Evolutionary conservation across 92 coral and sea anemone genomes (phyloP), one percentile per base, ranked within the genome.

Genomic region (Zoanthus sansibaricus): DNA sequence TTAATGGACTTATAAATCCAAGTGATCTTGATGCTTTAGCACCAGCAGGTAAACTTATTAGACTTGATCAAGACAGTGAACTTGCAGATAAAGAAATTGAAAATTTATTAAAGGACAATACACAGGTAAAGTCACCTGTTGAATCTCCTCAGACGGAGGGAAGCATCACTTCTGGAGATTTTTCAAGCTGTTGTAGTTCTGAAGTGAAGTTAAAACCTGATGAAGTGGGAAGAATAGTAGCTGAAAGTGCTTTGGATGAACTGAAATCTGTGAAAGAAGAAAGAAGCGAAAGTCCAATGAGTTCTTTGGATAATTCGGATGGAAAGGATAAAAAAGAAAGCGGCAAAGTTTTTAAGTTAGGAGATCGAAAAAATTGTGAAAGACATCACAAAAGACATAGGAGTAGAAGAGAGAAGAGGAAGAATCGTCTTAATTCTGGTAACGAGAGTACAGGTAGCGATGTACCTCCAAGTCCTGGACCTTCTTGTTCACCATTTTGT

Each of bases 391-490:
- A 88, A 78, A 88, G 90, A 68, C 93, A 89, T n/a, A 91, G 91
- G 76, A 89, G 90, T 75, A 82, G 90, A 49, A 91, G 91, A 82
- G 98, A 94, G 54, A 93, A 86, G 76, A 93, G 90, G 82, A 91
- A 93, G 80, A 94, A 93, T n/a, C 90, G 95, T 13, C 95, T 87
- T 55, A 92, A 92, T 79, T 94, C 98, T 70, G 93, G 95, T 46
- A 94, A 94, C 93, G 98, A 94, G 67, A 94, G 95, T 72, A 90
- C 95, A 48, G 93, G 94, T 13, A 94, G 95, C 17, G 98, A 94
- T 82, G 95, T 86, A 6, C 96, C 96, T 32, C 92, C 92, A 20
- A 94, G 95, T 68, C 95, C 98, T 55, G 71, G 82, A 72, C 91
- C 87, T 68, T 88, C 84, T 45, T 79, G 92, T 49, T 87, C 94